phyloP scores from a whole-genome alignment of 2,888 invertebrate species.

The Rotaria socialis region DNA sequence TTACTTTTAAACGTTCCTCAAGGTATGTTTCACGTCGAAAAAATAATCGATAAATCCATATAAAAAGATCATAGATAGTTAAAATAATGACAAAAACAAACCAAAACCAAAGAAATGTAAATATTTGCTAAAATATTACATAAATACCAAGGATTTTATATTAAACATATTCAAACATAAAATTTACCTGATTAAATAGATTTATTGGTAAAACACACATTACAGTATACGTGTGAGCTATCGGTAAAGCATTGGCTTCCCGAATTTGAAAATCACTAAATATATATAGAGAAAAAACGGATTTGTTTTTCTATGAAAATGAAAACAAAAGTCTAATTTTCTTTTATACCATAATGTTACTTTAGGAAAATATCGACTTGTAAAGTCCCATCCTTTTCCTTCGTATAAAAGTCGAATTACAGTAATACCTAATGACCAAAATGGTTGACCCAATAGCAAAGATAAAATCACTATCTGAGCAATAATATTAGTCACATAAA shows the following conservation, averaged over 20 bases:
- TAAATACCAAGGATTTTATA: neutral
- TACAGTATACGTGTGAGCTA: constrained; percentile 46
- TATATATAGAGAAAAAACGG: neutral
- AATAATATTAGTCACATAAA: constrained; percentile 37
- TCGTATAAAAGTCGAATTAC: constrained; percentile 36
- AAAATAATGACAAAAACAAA: constrained; percentile 40
- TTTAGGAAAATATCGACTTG: constrained; percentile 45
- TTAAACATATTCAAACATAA: neutral
- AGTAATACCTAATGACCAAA: constrained; percentile 45
- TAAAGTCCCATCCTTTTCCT: constrained; percentile 46
- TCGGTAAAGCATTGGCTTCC: constrained; percentile 40
- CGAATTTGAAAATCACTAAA: constrained; percentile 46
- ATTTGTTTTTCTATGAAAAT: neutral
- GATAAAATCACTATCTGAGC: constrained; percentile 39
- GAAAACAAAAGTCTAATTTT: neutral
- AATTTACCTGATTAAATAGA: constrained; percentile 43
- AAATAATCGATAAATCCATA: constrained; percentile 46
- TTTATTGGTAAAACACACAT: constrained; percentile 49
- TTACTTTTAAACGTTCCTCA: neutral
- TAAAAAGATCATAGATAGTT: constrained; percentile 40
- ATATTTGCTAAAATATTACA: constrained; percentile 39
- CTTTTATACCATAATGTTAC: constrained; percentile 42
- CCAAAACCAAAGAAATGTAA: constrained; percentile 47
- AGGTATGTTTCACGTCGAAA: neutral
- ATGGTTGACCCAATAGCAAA: constrained; percentile 44